Percentiles rank a stretch among this genome's conserved stretches.
These are phyloP conservation scores for Dicycla oo DNA, from an alignment of 2,888 invertebrate species.

Conservation along the genomic window DNA sequence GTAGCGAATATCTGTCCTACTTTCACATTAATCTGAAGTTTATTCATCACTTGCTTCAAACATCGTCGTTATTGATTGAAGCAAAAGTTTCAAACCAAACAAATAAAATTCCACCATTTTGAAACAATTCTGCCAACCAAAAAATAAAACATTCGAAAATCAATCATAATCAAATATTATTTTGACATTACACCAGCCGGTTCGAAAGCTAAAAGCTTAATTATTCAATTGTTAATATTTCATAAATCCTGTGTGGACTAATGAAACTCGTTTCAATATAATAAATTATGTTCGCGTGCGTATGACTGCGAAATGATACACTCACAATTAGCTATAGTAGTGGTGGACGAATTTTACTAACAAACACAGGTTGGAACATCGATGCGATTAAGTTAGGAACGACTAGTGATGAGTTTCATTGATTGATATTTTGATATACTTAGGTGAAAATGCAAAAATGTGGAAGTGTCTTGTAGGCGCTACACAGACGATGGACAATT, in stretches of 20 bases:
- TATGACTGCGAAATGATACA: slow-evolving; percentile 67
- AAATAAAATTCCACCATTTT: not conserved
- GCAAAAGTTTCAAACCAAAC: too few species aligned
- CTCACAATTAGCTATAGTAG: slow-evolving; percentile 55
- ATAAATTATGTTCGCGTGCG: slow-evolving; percentile 68
- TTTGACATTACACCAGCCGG: slow-evolving; percentile 15
- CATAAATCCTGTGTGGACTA: slow-evolving; percentile 65
- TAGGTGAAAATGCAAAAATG: too few species aligned
- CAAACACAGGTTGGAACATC: slow-evolving; percentile 19
- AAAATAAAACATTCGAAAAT: slow-evolving; percentile 26
- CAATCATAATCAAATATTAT: slow-evolving; percentile 40
- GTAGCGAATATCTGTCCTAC: not conserved
- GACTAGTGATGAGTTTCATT: not conserved
- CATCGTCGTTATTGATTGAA: too few species aligned
- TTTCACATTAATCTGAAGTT: not conserved
- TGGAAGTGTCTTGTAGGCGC: too few species aligned
- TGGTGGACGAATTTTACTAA: slow-evolving; percentile 29
- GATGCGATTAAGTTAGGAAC: slow-evolving; percentile 23
- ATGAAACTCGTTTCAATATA: slow-evolving; percentile 71
- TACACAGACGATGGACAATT: not conserved
- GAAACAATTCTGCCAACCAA: slow-evolving; percentile 6
- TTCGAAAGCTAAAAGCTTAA: slow-evolving; percentile 59
- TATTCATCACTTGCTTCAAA: not conserved
- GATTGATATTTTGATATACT: too few species aligned
- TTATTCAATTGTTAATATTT: slow-evolving; percentile 70